phyloP scores from a whole-genome alignment of 2,888 invertebrate species.

The Arctia plantaginis region DNA sequence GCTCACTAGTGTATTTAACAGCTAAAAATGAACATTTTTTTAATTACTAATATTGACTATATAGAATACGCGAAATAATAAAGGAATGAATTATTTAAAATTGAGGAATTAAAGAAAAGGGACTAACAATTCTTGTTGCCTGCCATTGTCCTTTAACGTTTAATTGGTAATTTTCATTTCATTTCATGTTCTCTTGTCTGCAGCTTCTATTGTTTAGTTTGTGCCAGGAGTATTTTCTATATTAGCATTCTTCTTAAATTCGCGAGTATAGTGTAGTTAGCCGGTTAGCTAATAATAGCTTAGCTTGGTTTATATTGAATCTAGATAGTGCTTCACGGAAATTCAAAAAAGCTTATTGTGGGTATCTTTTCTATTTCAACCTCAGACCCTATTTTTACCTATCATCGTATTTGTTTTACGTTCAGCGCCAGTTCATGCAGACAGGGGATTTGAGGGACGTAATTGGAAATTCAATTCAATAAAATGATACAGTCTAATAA shows the following conservation, averaged over 20 bases:
- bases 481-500: slow-evolving; percentile 40
- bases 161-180: no score
- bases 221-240: no score
- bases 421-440: slow-evolving; percentile 32
- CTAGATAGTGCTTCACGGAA: not conserved
- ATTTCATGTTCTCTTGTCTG: no score
- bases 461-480: slow-evolving; percentile 50
- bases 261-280: not conserved
- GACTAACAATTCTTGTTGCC: no score
- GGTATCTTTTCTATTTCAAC: not conserved
- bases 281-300: not conserved
- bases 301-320: not conserved
- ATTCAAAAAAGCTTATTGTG: not conserved
- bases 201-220: no score
- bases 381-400: slow-evolving; percentile 19
- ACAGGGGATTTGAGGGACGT: slow-evolving; percentile 43
- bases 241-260: not conserved
- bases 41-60: no score
- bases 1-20: no score
- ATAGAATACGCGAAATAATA: no score
- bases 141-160: no score
- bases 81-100: no score
- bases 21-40: no score
- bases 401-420: slow-evolving; percentile 29
- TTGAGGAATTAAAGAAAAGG: no score